Evolutionary conservation across 2,888 invertebrate genomes (phyloP).

Genomic region (Hyles lineata): DNA sequence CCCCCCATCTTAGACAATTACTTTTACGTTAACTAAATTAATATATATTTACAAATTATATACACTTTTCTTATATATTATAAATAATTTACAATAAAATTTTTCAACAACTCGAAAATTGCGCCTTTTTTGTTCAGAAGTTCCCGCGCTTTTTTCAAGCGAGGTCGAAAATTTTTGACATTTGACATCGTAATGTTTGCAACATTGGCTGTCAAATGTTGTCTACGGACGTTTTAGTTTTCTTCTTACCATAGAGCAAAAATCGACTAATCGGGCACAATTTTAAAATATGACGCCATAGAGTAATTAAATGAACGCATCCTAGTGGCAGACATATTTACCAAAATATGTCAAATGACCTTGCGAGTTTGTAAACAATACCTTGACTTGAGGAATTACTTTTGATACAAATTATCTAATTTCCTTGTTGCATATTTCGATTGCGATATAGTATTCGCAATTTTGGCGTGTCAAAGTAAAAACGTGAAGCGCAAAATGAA

Average conservation of each 20-base stretch:
- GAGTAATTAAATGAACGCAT: conserved; percentile 56
- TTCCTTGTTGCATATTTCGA: conserved; percentile 83
- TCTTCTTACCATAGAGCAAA: conserved; percentile 11
- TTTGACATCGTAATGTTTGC: conserved; percentile 45
- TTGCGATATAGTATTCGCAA: conserved; percentile 46
- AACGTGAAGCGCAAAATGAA: conserved; percentile 60
- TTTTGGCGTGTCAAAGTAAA: conserved; percentile 42
- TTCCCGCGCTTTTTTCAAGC: too few relatives aligned
- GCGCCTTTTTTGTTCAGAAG: too few relatives aligned
- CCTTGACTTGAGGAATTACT: conserved; percentile 78
- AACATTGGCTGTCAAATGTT: conserved; percentile 36
- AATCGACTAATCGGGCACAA: conserved; percentile 39
- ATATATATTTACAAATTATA: too few relatives aligned
- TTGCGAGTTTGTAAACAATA: conserved; percentile 92
- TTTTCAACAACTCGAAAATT: too few relatives aligned
- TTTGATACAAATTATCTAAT: conserved; percentile 75
- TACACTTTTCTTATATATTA: too few relatives aligned
- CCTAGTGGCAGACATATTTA: conserved; percentile 50
- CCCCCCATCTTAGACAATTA: too few relatives aligned
- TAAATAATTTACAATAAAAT: too few relatives aligned
- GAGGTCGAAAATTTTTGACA: conserved; percentile 67
- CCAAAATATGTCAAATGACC: conserved; percentile 86
- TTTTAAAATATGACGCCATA: conserved; percentile 36
- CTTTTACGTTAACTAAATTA: too few relatives aligned
- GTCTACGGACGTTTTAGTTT: conserved; percentile 34